Percentiles rank a stretch among this genome's conserved stretches.
These are phyloP conservation scores for Megalopta genalis DNA, from an alignment of 1,140 invertebrate genomes.

Conservation along the genomic window DNA sequence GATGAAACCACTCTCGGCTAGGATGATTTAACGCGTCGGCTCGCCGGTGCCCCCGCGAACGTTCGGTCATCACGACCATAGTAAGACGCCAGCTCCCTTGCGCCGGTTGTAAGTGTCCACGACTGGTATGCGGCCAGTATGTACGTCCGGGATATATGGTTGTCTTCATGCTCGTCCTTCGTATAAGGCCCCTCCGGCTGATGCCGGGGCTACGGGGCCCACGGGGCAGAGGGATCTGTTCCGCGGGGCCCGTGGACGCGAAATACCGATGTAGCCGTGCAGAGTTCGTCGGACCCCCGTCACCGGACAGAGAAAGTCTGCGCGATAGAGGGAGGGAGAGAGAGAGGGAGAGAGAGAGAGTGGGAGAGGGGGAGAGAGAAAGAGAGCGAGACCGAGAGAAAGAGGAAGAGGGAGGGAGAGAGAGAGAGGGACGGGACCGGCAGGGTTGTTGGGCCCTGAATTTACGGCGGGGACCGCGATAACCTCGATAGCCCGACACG, in stretches of 20 bases:
- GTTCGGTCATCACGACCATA: constrained; percentile 48
- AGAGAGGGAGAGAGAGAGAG: neutral
- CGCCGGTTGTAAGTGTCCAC: constrained; percentile 68
- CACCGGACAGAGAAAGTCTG: constrained; percentile 19
- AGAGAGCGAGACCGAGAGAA: neutral
- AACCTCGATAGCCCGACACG: constrained; percentile 68
- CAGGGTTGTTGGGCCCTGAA: constrained; percentile 62
- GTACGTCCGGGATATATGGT: constrained; percentile 66
- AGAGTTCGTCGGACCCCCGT: constrained; percentile 27
- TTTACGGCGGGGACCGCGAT: constrained; percentile 65
- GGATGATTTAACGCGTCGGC: constrained; percentile 63
- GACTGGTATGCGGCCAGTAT: constrained; percentile 67
- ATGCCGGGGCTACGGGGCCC: neutral
- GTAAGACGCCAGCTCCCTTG: constrained; percentile 53
- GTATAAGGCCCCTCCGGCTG: constrained; percentile 37
- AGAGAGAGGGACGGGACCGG: constrained; percentile 11
- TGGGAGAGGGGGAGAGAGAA: neutral
- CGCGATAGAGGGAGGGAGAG: neutral
- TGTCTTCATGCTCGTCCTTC: constrained; percentile 59
- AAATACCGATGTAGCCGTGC: constrained; percentile 55
- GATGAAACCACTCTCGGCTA: constrained; percentile 45
- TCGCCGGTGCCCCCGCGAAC: constrained; percentile 51
- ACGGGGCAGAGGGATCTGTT: constrained; percentile 25
- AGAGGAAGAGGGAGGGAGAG: neutral
- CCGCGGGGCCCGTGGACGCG: constrained; percentile 45